phyloP scores from a whole-genome alignment of 2,113 vertebrate genomes.

The Romanogobio albipinnatus region DNA sequence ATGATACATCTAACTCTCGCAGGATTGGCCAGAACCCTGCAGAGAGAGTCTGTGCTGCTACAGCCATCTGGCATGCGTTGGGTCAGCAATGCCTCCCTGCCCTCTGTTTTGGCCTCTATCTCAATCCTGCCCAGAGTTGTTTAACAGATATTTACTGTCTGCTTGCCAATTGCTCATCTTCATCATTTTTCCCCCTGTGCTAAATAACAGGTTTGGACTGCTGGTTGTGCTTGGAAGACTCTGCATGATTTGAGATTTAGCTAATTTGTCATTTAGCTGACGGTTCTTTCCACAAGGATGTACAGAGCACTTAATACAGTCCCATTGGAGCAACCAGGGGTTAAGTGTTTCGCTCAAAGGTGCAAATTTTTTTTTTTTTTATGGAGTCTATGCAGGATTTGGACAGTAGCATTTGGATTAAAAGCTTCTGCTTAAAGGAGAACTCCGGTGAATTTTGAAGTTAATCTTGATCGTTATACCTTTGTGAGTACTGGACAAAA shows the following conservation, averaged over 20 bases:
- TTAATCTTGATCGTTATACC: no score
- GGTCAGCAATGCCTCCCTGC: constrained; percentile 25
- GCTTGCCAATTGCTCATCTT: constrained; percentile 24
- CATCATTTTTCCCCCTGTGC: background rate
- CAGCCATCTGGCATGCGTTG: constrained; percentile 42
- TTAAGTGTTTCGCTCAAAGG: constrained; percentile 12
- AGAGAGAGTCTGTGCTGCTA: constrained; percentile 37
- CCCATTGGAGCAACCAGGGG: constrained; percentile 20
- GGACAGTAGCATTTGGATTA: background rate
- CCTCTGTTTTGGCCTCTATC: constrained; percentile 29
- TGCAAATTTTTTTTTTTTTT: constrained; percentile 19
- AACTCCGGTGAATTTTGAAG: no score
- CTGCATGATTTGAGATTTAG: background rate
- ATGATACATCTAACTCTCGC: constrained; percentile 36
- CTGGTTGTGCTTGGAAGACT: background rate
- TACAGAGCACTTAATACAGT: background rate
- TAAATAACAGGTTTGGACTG: background rate
- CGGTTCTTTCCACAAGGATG: background rate
- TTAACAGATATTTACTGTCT: constrained; percentile 17
- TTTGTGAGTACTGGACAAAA: no score
- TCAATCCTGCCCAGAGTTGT: constrained; percentile 25
- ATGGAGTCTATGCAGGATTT: background rate
- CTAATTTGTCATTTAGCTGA: constrained; percentile 16
- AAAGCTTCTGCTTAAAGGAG: background rate
- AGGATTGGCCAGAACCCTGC: constrained; percentile 43